These are phyloP conservation scores for Salvelinus sp. DNA, from an alignment of 2,113 vertebrate species.

Conservation along the genomic window DNA sequence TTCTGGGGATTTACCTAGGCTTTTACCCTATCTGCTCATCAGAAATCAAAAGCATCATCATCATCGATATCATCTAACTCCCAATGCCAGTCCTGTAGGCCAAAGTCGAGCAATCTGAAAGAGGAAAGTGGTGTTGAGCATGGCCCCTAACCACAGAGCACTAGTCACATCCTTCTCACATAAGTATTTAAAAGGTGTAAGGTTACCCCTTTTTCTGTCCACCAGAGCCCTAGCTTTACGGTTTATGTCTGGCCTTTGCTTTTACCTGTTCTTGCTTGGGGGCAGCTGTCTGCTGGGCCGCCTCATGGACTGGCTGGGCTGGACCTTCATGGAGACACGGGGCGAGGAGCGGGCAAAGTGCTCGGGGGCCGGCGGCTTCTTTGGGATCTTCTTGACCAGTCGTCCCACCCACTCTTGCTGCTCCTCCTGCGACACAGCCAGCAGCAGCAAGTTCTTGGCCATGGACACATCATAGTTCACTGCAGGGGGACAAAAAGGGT, in stretches of 20 bases:
- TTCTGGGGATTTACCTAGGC: slow-evolving; percentile 11
- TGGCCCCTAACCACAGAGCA: background rate
- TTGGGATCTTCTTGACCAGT: slow-evolving; percentile 96
- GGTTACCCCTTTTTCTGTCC: background rate
- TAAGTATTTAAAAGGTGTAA: too few species aligned
- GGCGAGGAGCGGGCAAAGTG: slow-evolving; percentile 93
- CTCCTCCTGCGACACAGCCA: slow-evolving; percentile 92
- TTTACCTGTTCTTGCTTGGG: slow-evolving; percentile 93
- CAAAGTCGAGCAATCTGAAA: slow-evolving; percentile 92
- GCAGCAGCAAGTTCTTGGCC: slow-evolving; percentile 94
- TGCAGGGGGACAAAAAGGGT: slow-evolving; percentile 43
- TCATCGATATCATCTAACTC: slow-evolving; percentile 91
- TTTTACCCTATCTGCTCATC: slow-evolving; percentile 73
- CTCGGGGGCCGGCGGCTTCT: slow-evolving; percentile 91
- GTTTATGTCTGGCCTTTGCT: too few species aligned
- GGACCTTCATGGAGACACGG: slow-evolving; percentile 92
- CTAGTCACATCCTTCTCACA: background rate
- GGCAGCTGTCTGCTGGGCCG: slow-evolving; percentile 94
- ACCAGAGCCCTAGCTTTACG: too few species aligned
- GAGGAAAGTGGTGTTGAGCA: slow-evolving; percentile 62
- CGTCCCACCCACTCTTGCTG: slow-evolving; percentile 98
- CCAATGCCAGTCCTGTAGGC: slow-evolving; percentile 96
- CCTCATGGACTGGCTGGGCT: slow-evolving; percentile 90
- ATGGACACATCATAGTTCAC: slow-evolving; percentile 97
- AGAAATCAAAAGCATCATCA: slow-evolving; percentile 93